Evolutionary conservation across 2,797 vertebrate genomes (phyloP).

Genomic region (Cossypha caffra): DNA sequence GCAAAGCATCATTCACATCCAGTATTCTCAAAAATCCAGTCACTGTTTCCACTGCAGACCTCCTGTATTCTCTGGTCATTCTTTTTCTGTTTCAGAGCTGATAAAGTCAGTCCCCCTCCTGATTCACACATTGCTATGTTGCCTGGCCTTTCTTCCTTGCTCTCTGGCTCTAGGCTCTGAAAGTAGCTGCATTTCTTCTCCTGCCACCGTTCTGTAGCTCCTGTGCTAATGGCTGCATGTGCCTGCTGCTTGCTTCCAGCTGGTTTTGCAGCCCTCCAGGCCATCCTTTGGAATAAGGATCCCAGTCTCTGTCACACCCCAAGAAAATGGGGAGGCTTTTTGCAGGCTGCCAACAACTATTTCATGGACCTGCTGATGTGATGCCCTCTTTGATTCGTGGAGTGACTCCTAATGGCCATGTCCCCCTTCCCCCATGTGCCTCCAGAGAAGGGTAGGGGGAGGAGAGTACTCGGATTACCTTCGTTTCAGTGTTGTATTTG

Average conservation of each 20-base stretch:
- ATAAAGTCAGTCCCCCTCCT: not conserved
- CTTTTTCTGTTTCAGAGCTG: not conserved
- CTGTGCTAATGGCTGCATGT: not conserved
- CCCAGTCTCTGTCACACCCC: not conserved
- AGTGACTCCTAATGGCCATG: not conserved
- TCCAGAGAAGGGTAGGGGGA: not conserved
- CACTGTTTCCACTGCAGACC: not conserved
- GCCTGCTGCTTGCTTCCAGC: not conserved
- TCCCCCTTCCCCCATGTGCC: fast-evolving
- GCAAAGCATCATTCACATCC: not conserved
- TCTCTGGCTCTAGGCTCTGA: not conserved
- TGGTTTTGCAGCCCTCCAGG: not conserved
- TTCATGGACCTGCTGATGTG: not conserved
- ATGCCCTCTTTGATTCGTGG: not conserved
- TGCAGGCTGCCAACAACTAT: not conserved
- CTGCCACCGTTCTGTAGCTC: not conserved
- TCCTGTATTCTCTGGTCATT: not conserved
- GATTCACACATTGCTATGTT: not conserved
- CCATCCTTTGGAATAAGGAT: not conserved
- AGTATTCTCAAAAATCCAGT: not conserved
- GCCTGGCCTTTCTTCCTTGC: not conserved
- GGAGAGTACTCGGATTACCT: not conserved
- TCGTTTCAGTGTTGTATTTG: not conserved
- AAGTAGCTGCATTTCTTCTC: not conserved
- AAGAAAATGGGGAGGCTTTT: not conserved